Percentiles rank a stretch among this genome's conserved stretches.
phyloP scores from a whole-genome alignment of 2,113 vertebrate species.

The Ranitomeya variabilis region DNA sequence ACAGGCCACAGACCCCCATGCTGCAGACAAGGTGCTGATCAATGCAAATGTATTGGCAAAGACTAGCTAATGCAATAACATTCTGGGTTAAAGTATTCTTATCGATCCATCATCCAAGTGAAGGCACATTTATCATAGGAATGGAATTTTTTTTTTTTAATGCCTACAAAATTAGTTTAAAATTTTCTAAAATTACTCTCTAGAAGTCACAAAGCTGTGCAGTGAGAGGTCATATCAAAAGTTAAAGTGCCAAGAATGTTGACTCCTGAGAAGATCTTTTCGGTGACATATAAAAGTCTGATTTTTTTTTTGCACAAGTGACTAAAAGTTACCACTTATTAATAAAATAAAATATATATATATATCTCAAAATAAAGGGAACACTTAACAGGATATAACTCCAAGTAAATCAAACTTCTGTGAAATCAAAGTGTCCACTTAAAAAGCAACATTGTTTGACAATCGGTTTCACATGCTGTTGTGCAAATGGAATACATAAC shows the following conservation, averaged over 20 bases:
- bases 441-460: no score
- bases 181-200: background rate
- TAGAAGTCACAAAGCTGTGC: background rate
- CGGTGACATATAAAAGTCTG: background rate
- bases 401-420: no score
- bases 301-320: no score
- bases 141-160: background rate
- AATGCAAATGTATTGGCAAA: background rate
- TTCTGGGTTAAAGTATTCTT: background rate
- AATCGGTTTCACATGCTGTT: no score
- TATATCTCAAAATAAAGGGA: no score
- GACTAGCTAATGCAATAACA: background rate
- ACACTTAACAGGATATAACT: no score
- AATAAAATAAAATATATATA: no score
- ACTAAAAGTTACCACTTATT: no score
- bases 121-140: background rate
- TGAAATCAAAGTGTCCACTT: no score
- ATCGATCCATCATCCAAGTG: background rate
- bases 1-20: background rate
- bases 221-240: constrained; percentile 60
- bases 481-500: no score
- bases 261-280: background rate
- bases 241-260: constrained; percentile 72
- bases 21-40: background rate
- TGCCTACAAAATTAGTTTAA: background rate